Conservation (phyloP, 2,113 vertebrate genomes). For the Lethenteron camtschaticum region DNA sequence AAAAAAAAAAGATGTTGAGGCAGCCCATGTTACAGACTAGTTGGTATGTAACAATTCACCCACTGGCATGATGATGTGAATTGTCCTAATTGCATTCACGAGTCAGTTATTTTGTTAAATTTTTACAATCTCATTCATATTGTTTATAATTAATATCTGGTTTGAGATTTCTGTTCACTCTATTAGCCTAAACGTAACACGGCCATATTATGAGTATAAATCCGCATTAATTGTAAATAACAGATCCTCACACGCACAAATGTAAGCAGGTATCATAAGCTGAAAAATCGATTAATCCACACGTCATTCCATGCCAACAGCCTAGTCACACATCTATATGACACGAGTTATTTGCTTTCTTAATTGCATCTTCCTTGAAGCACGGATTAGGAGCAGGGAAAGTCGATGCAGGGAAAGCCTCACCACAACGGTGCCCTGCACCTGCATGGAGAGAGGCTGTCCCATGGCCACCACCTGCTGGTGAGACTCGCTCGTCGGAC, state of each 20-base stretch:
- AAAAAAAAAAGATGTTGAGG: no score
- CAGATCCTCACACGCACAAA: slow-evolving; percentile 8
- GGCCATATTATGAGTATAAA: not conserved
- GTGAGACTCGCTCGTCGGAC: slow-evolving; percentile 90
- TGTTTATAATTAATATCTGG: no score
- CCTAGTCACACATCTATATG: no score
- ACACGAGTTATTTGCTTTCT: no score
- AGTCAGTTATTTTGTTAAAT: no score
- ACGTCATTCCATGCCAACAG: no score
- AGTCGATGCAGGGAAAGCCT: slow-evolving; percentile 13
- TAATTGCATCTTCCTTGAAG: not conserved
- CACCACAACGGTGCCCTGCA: slow-evolving; percentile 96
- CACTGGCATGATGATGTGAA: no score
- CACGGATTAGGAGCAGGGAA: not conserved
- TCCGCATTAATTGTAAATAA: slow-evolving; percentile 9
- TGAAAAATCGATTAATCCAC: slow-evolving; percentile 8
- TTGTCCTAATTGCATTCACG: no score
- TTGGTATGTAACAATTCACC: no score
- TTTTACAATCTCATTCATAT: no score
- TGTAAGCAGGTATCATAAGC: not conserved
- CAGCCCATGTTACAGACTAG: no score
- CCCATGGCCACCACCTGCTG: slow-evolving; percentile 97
- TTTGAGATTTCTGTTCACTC: no score
- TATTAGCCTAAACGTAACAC: not conserved
- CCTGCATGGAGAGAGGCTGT: slow-evolving; percentile 68